These are phyloP conservation scores for Venustoraphidia nigricollis DNA, from an alignment of 2,888 invertebrate species.

Conservation along the genomic window DNA sequence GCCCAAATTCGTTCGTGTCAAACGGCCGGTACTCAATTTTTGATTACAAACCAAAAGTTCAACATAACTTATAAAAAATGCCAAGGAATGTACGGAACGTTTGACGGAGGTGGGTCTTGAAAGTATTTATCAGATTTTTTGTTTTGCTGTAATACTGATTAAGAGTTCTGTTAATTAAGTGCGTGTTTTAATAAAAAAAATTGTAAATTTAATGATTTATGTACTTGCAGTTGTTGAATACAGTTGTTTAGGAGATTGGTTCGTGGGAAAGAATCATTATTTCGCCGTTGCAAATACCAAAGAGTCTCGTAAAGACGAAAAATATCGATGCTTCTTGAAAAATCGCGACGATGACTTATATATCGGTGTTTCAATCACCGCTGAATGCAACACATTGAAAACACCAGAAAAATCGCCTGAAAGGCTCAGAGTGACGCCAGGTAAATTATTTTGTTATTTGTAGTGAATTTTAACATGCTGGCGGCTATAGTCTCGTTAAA, in stretches of 20 bases:
- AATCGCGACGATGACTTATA: conserved; percentile 88
- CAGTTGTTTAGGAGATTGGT: conserved; percentile 90
- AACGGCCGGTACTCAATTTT: conserved; percentile 87
- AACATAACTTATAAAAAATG: conserved; percentile 88
- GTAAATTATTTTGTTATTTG: conserved; percentile 26
- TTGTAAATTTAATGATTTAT: background rate
- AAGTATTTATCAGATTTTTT: background rate
- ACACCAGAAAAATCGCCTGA: conserved; percentile 90
- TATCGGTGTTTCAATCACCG: conserved; percentile 83
- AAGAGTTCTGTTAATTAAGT: background rate
- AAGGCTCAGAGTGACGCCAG: conserved; percentile 71
- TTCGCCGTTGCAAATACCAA: conserved; percentile 96
- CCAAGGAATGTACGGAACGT: conserved; percentile 75
- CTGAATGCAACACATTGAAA: conserved; percentile 83
- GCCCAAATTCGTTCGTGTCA: conserved; percentile 89
- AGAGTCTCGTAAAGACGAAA: conserved; percentile 87
- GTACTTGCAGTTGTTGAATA: conserved; percentile 60
- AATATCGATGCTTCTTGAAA: conserved; percentile 84
- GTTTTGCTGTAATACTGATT: too few species aligned
- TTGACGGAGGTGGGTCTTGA: conserved; percentile 50
- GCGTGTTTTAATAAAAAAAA: background rate
- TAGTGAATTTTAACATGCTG: too few species aligned
- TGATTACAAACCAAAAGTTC: conserved; percentile 93
- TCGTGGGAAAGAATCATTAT: conserved; percentile 88
- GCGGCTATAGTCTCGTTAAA: too few species aligned